Evolutionary conservation across 1,140 invertebrate genomes (phyloP).

Genomic region (Chrysoperla carnea): DNA sequence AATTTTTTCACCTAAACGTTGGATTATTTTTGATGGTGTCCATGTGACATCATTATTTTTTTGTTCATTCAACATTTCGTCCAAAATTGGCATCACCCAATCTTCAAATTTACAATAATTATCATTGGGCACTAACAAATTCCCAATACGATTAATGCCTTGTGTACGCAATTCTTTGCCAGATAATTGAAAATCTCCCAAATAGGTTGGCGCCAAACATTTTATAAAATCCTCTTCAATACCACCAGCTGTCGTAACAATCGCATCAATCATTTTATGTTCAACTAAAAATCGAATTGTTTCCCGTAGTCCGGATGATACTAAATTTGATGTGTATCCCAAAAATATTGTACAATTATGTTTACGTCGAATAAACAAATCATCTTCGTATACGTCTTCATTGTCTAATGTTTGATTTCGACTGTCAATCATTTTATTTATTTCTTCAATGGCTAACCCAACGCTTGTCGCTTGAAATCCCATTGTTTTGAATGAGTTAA

Average conservation of each 20-base stretch:
- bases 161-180: constrained; percentile 61
- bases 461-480: constrained; percentile 97
- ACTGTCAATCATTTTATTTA: constrained; percentile 77
- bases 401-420: constrained; percentile 40
- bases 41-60: constrained; percentile 55
- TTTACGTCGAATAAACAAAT: constrained; percentile 60
- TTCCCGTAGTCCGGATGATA: constrained; percentile 87
- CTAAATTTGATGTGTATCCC: constrained; percentile 96
- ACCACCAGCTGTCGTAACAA: constrained; percentile 95
- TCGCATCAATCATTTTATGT: constrained; percentile 81
- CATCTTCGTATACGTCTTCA: constrained; percentile 55
- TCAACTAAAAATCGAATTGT: constrained; percentile 78
- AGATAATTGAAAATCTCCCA: constrained; percentile 78
- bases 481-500: constrained; percentile 60
- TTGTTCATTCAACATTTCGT: constrained; percentile 84
- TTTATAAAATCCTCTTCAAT: constrained; percentile 99
- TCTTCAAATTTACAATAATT: constrained; percentile 98
- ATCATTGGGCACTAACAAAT: constrained; percentile 93
- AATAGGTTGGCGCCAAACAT: constrained; percentile 84
- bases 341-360: constrained; percentile 91
- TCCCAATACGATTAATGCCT: constrained; percentile 95
- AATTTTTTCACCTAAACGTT: constrained; percentile 75
- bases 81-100: constrained; percentile 90
- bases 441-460: constrained; percentile 75
- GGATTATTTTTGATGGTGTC: constrained; percentile 86